Evolutionary conservation across 2,797 vertebrate genomes (phyloP).

Genomic region (Enteromius unitaeniatus): DNA sequence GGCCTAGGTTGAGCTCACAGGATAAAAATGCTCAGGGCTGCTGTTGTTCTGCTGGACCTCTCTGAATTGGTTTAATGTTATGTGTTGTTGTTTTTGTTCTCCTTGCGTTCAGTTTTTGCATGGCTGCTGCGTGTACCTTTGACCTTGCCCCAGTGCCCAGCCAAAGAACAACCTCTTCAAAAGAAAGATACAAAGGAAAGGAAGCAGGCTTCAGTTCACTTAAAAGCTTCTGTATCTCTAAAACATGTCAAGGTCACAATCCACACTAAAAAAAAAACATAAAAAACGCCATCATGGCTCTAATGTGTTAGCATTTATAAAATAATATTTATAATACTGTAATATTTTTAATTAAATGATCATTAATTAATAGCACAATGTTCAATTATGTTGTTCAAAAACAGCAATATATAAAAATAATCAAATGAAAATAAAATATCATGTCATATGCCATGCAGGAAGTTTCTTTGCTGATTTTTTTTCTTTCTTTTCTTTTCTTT

Average conservation of each 20-base stretch:
- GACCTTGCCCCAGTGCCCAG: neutral
- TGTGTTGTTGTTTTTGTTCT: neutral
- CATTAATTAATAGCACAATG: too few relatives aligned
- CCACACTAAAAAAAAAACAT: neutral
- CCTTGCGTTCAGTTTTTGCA: neutral
- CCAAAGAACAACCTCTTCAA: constrained; percentile 12
- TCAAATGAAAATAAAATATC: neutral
- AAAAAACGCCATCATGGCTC: neutral
- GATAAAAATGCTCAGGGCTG: constrained; percentile 25
- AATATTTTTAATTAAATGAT: too few relatives aligned
- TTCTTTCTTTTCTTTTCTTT: neutral
- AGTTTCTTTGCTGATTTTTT: neutral
- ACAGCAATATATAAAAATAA: neutral
- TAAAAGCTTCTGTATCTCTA: neutral
- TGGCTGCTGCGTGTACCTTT: constrained; percentile 20
- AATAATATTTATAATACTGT: neutral
- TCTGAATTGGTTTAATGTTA: constrained; percentile 1
- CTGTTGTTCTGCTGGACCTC: constrained; percentile 12
- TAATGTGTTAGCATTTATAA: neutral
- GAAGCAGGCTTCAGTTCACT: neutral
- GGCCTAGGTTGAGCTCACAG: constrained; percentile 20
- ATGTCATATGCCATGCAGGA: neutral
- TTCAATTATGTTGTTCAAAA: neutral
- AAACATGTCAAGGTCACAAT: constrained; percentile 1
- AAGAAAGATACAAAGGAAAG: neutral